These are phyloP conservation scores for Torymus auratus DNA, from an alignment of 2,888 invertebrate genomes.

Conservation along the genomic window DNA sequence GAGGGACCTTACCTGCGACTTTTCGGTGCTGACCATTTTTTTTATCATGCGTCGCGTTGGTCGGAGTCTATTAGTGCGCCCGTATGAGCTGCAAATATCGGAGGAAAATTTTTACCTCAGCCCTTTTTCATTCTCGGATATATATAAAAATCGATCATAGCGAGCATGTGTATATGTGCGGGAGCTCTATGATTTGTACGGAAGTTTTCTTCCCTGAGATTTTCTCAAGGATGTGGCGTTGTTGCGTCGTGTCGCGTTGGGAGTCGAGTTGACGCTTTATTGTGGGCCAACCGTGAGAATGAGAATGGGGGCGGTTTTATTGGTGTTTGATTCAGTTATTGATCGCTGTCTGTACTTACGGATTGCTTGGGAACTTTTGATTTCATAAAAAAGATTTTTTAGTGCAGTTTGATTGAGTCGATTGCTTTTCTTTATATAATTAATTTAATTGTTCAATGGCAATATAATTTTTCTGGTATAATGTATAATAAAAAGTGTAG, in stretches of 20 bases:
- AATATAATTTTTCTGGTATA: no score
- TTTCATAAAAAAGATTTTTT: no score
- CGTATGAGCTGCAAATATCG: slow-evolving; percentile 48
- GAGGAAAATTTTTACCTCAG: slow-evolving; percentile 32
- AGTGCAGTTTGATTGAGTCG: no score
- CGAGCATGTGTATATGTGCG: slow-evolving; percentile 5
- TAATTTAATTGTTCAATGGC: no score
- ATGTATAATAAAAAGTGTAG: no score
- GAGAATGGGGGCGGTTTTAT: slow-evolving; percentile 46
- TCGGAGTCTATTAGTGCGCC: slow-evolving; percentile 46
- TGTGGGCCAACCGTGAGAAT: slow-evolving; percentile 38
- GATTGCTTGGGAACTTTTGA: no score
- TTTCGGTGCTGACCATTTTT: slow-evolving; percentile 23
- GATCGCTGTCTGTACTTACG: not conserved
- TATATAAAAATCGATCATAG: slow-evolving; percentile 19
- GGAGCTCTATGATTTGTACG: slow-evolving; percentile 40
- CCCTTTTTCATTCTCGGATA: slow-evolving; percentile 34
- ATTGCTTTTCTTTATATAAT: no score
- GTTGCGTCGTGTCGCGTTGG: not conserved
- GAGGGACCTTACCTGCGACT: slow-evolving; percentile 67
- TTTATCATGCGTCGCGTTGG: not conserved
- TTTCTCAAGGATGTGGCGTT: slow-evolving; percentile 22
- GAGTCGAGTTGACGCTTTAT: not conserved
- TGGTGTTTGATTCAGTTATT: slow-evolving; percentile 19
- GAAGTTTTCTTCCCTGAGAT: slow-evolving; percentile 23